phyloP scores from a whole-genome alignment of 1,140 invertebrate genomes.

The Zaprionus davidi region DNA sequence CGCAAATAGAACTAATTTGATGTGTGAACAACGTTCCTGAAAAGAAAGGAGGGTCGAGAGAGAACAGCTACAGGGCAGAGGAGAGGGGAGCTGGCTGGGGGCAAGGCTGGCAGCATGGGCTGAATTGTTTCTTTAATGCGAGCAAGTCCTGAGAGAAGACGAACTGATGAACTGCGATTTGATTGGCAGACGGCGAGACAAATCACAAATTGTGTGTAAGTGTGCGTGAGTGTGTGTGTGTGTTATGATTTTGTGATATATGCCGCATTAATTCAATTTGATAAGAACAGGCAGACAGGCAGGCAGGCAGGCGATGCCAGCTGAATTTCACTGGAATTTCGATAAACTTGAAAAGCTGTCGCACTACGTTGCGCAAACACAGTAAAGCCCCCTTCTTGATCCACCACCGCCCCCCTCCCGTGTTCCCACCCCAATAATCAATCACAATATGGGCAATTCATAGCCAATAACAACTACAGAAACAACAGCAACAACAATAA shows the following conservation, averaged over 20 bases:
- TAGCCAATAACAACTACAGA: background rate
- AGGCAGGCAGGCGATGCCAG: conserved; percentile 31
- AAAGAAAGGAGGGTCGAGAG: background rate
- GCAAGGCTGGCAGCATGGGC: background rate
- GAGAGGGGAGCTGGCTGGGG: too few species aligned
- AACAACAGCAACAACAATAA: conserved; percentile 4
- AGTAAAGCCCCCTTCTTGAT: background rate
- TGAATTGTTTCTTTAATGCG: conserved; percentile 5
- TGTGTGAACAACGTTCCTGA: conserved; percentile 67
- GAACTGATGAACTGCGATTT: conserved; percentile 13
- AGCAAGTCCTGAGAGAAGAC: conserved; percentile 18
- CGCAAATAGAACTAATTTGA: conserved; percentile 79
- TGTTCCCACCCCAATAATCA: background rate
- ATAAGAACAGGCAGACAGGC: conserved; percentile 49
- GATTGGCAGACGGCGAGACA: conserved; percentile 31
- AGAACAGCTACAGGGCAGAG: background rate
- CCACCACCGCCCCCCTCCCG: background rate
- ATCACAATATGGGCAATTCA: conserved; percentile 27
- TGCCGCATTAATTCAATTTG: conserved; percentile 78
- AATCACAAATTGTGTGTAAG: conserved; percentile 11
- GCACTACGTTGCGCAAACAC: background rate
- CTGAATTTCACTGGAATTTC: conserved; percentile 52
- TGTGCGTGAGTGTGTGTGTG: conserved; percentile 10
- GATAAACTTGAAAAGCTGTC: conserved; percentile 56
- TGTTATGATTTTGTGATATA: conserved; percentile 74